Evolutionary conservation across 1,140 invertebrate species (phyloP), one percentile per base, ranked within the genome.

Genomic region (Bemisia tabaci): DNA sequence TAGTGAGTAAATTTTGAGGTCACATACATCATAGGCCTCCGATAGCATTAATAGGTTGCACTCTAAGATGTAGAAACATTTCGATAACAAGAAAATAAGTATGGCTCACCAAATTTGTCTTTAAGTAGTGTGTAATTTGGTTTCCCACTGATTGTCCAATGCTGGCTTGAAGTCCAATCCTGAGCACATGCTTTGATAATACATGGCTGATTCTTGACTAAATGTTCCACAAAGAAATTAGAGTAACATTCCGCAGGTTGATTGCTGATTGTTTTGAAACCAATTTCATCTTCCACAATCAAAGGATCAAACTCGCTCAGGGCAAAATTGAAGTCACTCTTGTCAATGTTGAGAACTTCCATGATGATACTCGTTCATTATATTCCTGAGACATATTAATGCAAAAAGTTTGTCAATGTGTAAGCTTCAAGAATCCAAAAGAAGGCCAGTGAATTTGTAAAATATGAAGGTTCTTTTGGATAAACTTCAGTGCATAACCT

Each of bases 121-220:
- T 72, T 75, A 67, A 91, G 78, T 76, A 82, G 83, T 70, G 85
- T 76, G 73, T 85, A 85, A 79, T 89, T 84, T 63, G 86, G 84
- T 72, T 72, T 73, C 33, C 64, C 62, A 61, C 66, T 22, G 26
- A 22, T 0, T 22, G 67, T 39, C 70, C 70, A 71, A 17, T 70
- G 26, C 27, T 60, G 25, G 22, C 65, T 27, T 9, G 62, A 68
- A 5, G 60, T n/a, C 70, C 70, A 71, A 12, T 68, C 65, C 23
- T 64, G 21, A 17, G 17, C 5, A n/a, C 87, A 76, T 73, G 81
- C 80, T 68, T 80, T 79, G 64, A 90, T 82, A 24, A 89, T 73
- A 65, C 87, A 87, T 0, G 87, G 87, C 68, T 78, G 74, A 75
- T 90, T 90, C 67, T 72, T 71, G 60, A 81, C 67, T 75, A 90